Conservation (phyloP, 2,113 vertebrate species). For the Mesembrinibis cayennensis region DNA sequence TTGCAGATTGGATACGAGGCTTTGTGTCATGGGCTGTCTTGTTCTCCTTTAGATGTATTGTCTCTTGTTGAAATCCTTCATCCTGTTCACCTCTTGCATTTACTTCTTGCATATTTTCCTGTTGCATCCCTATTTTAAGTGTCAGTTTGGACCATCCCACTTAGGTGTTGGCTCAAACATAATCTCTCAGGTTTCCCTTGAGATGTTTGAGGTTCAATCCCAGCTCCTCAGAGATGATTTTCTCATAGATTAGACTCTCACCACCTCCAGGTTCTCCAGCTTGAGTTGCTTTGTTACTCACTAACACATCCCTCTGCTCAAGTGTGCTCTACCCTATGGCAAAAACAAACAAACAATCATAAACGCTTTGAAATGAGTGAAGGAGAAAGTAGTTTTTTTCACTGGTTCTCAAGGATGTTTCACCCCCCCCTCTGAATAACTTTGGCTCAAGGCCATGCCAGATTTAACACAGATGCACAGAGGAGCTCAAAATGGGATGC, state of each 20-base stretch:
- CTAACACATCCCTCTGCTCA: not conserved
- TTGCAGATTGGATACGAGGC: not conserved
- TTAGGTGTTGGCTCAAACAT: not conserved
- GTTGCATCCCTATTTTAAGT: not conserved
- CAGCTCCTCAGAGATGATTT: not conserved
- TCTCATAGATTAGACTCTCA: not conserved
- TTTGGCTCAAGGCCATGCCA: not conserved
- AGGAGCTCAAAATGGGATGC: not conserved
- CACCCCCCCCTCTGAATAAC: not conserved
- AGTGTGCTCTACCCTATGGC: not conserved
- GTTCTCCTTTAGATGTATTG: not conserved
- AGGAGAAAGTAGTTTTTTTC: not conserved
- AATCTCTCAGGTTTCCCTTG: not conserved
- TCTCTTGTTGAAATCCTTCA: not conserved
- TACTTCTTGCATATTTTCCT: not conserved
- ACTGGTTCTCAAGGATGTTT: not conserved
- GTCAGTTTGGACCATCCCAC: not conserved
- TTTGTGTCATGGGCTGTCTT: not conserved
- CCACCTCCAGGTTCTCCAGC: not conserved
- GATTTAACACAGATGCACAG: not conserved
- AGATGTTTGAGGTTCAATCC: not conserved
- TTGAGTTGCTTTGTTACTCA: not conserved
- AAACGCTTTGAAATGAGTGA: not conserved
- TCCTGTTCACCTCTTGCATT: not conserved
- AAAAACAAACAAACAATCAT: not conserved